A percentile compares a stretch with the other conserved stretches of the same genome.
These are phyloP conservation scores for Drosophila obscura DNA, from an alignment of 1,140 invertebrate genomes.

Conservation along the genomic window DNA sequence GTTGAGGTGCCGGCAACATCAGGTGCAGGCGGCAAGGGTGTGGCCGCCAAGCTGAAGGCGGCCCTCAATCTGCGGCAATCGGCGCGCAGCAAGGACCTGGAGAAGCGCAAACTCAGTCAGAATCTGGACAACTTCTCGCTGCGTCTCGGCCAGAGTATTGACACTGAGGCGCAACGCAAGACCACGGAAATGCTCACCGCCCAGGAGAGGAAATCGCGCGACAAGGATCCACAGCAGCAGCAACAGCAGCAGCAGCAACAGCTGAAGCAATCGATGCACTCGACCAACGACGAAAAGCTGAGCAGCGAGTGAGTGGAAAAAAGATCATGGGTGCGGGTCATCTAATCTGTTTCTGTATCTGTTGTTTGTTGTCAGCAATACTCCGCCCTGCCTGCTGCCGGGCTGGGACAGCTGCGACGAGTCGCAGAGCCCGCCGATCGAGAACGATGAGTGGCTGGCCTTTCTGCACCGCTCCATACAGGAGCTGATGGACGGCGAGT, in stretches of 20 bases:
- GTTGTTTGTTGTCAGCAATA: conserved; percentile 51
- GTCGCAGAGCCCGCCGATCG: conserved; percentile 87
- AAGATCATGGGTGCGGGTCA: too few relatives aligned
- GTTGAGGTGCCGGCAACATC: conserved; percentile 61
- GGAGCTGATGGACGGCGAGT: conserved; percentile 90
- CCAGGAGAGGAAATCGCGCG: conserved; percentile 44
- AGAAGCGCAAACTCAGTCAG: conserved; percentile 83
- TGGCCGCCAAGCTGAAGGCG: conserved; percentile 20
- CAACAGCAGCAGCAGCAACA: conserved; percentile 12
- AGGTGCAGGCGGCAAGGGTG: conserved; percentile 12
- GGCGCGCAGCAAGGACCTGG: conserved; percentile 74
- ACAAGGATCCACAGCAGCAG: conserved; percentile 11
- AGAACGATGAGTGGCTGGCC: conserved; percentile 93
- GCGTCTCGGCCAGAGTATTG: conserved; percentile 86
- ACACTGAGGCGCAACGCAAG: conserved; percentile 52
- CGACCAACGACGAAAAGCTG: conserved; percentile 79
- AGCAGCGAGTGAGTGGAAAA: conserved; percentile 66
- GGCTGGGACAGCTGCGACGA: conserved; percentile 83
- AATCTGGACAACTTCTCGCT: conserved; percentile 84
- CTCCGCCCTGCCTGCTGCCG: conserved; percentile 77
- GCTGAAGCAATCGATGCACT: conserved; percentile 66
- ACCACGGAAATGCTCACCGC: conserved; percentile 52
- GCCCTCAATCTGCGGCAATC: conserved; percentile 39
- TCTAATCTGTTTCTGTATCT: background rate
- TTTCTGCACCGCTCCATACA: conserved; percentile 88